Evolutionary conservation across 1,140 invertebrate genomes (phyloP), one percentile per base, ranked within the genome.

Genomic region (Panulirus ornatus): DNA sequence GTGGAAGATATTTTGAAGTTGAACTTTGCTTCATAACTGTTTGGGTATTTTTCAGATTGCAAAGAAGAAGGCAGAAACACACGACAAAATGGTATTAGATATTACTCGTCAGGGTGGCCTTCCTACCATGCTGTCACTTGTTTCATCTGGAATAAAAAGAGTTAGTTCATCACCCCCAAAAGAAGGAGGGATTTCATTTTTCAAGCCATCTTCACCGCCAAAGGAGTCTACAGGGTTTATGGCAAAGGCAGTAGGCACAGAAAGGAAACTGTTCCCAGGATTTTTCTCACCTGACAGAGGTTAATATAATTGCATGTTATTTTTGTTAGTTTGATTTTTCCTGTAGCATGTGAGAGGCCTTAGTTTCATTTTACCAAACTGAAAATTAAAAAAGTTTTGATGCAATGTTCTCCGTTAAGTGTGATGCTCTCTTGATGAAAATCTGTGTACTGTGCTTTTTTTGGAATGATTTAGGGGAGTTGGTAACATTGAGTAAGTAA

Each of bases 41-140:
- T n/a, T n/a, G n/a, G n/a, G n/a, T n/a, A 30, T 47, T 6, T 54
- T 58, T 30, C 79, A 89, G 88, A 66, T 89, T 38, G 88, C 88
- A 9, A 89, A 89, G 79, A 89, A 89, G 66, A 89, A 89, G 34
- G 78, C 88, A 2, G 88, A 89, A 36, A 44, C 66, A 19, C 88
- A 89, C 34, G 88, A 84, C 79, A 89, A 89, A 76, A n/a, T 89
- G 70, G 88, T 89, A 27, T 66, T 89, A 63, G 88, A 89, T 36
- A 83, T 89, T 16, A 89, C 88, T 19, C 79, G 88, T 0, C 78
- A 83, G 36, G 88, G 88, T 9, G 79, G 88, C 44, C 71, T 89
- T 16, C 88, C 88, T 19, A 83, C 88, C 9, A 47, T 89, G 58
- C 71, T 89, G 19, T 89, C 88, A 14, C 27, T 89, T n/a, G 88